Base-by-base conservation (phyloP, 2,797 vertebrate genomes). In the Phrynocephalus forsythii region DNA sequence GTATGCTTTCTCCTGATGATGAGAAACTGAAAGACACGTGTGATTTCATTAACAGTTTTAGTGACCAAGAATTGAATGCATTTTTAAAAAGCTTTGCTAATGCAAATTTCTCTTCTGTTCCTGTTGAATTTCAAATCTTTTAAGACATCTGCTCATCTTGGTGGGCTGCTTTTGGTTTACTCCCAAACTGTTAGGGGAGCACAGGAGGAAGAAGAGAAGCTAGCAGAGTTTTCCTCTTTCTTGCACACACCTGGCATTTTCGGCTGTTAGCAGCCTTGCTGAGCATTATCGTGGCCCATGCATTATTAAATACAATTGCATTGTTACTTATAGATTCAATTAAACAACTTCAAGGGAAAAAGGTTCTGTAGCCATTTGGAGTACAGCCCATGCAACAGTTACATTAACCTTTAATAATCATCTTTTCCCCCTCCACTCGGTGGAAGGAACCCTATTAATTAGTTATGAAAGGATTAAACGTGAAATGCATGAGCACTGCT, bases 361-460 rank as follows among this genome's bases (percentile, higher is more conserved):
- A 93, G 92, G 89, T 95, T 89, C 15, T 92, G 86, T 91, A 92
- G 91, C 69, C 90, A 93, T 96, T 96, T 91, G 91, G 94, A 89
- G 91, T 92, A 92, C 5, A 0, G 87, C 89, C 77, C 1, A 0
- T 91, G 72, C 72, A 91, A 85, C 82, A 93, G 89, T 2, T 28
- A 76, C 90, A 95, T 94, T 96, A 96, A 95, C 91, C 92, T 96
- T 96, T 94, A 95, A 96, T 96, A 96, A 95, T 89, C 48, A 87
- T 86, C 90, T 48, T 93, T 91, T 93, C 93, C 85, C 90, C 38
- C 63, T 93, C 93, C 0, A 0, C 77, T 88, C 79, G 84, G 75
- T 10, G 30, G 38, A 94, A 95, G 95, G 92, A 93, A 83, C n/a
- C 78, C 79, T 89, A 93, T 95, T 95, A 95, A 95, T 96, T 96